phyloP scores from a whole-genome alignment of 2,797 vertebrate genomes.

The Enteromius paludinosus region DNA sequence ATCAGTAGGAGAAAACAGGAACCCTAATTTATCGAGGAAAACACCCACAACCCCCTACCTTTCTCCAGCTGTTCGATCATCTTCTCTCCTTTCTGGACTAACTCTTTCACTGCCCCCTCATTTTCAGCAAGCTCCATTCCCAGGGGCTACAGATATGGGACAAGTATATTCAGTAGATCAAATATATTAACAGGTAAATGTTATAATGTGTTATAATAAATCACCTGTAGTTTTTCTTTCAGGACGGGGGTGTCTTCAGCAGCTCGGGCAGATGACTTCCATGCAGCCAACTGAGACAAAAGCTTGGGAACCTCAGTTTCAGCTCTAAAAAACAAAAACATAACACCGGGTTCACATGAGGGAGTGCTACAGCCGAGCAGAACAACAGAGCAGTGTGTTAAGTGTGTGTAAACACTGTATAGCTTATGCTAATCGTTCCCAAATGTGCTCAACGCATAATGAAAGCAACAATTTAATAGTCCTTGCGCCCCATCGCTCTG shows the following conservation, averaged over 20 bases:
- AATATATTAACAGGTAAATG: neutral
- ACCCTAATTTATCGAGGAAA: neutral
- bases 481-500: neutral
- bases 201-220: neutral
- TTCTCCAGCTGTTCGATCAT: constrained; percentile 50
- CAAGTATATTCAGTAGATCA: neutral
- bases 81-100: constrained; percentile 46
- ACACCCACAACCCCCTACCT: constrained; percentile 28
- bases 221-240: constrained; percentile 49
- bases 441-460: neutral
- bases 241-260: constrained; percentile 29
- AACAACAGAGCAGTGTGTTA: neutral
- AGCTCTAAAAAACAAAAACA: constrained; percentile 50
- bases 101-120: constrained; percentile 43
- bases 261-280: constrained; percentile 44
- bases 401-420: neutral
- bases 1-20: neutral
- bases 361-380: neutral
- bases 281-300: constrained; percentile 43
- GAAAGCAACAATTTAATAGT: neutral
- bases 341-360: constrained; percentile 65
- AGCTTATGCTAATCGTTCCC: neutral
- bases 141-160: constrained; percentile 42
- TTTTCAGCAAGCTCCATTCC: constrained; percentile 44
- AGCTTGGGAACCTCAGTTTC: constrained; percentile 53